A percentile compares a stretch with the other conserved stretches of the same genome.
phyloP scores from a whole-genome alignment of 2,113 vertebrate genomes.

The Cynopterus brachyotis region DNA sequence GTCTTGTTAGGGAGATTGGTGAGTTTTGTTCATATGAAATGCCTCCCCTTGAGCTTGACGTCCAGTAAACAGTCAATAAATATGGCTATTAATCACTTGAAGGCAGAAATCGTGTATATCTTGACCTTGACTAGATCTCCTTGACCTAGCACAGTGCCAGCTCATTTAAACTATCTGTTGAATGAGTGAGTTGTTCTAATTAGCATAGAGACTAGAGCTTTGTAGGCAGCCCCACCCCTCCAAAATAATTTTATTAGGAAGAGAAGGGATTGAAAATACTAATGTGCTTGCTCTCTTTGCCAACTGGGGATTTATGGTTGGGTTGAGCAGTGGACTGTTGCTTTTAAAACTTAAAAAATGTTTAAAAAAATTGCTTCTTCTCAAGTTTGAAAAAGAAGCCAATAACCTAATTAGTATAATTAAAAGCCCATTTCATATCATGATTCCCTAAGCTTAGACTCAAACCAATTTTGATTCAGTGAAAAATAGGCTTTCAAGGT shows the following conservation, averaged over 20 bases:
- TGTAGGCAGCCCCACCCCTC: not conserved
- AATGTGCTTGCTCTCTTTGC: not conserved
- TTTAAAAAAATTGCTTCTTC: not conserved
- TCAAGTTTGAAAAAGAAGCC: slow-evolving; percentile 35
- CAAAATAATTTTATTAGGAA: not conserved
- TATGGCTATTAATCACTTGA: not conserved
- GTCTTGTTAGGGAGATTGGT: not conserved
- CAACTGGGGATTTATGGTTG: not conserved
- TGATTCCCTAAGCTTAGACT: slow-evolving; percentile 20
- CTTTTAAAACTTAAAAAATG: slow-evolving; percentile 34
- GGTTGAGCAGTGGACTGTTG: slow-evolving; percentile 8
- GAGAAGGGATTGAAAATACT: not conserved
- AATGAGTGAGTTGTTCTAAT: not conserved
- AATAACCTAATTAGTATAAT: slow-evolving; percentile 56
- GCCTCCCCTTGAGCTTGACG: not conserved
- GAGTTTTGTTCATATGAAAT: not conserved
- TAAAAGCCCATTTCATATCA: slow-evolving; percentile 53
- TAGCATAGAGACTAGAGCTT: not conserved
- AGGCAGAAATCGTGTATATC: not conserved
- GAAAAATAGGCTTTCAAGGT: slow-evolving; percentile 57
- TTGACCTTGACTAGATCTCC: not conserved
- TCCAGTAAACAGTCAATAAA: not conserved
- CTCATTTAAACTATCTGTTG: not conserved
- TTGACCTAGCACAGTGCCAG: not conserved
- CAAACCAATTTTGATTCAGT: slow-evolving; percentile 44